phyloP scores from a whole-genome alignment of 1,140 invertebrate genomes.

The Marisa cornuarietis region DNA sequence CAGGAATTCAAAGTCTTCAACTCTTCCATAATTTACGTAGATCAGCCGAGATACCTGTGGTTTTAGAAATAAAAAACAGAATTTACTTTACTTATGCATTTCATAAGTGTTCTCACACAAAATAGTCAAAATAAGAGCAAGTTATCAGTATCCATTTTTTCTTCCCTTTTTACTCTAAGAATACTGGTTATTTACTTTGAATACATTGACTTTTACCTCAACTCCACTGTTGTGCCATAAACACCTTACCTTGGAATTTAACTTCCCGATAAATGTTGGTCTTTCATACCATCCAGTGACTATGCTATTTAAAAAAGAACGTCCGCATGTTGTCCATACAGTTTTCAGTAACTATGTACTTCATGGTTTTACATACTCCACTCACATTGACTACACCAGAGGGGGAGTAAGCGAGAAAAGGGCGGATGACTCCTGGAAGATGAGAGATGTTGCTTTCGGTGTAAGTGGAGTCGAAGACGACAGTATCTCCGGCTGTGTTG shows the following conservation, averaged over 20 bases:
- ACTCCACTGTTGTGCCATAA: too few relatives aligned
- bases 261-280: too few relatives aligned
- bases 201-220: too few relatives aligned
- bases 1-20: constrained; percentile 67
- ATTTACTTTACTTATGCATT: not conserved
- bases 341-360: not conserved
- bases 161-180: too few relatives aligned
- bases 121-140: not conserved
- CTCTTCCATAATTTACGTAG: constrained; percentile 69
- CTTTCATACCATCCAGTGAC: too few relatives aligned
- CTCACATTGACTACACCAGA: constrained; percentile 30
- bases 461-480: constrained; percentile 39
- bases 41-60: constrained; percentile 45
- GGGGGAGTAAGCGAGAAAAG: constrained; percentile 60
- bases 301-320: not conserved
- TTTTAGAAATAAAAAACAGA: not conserved
- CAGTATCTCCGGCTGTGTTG: constrained; percentile 5
- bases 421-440: constrained; percentile 52
- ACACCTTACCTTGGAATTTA: too few relatives aligned
- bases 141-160: too few relatives aligned
- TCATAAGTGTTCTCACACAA: too few relatives aligned
- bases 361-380: not conserved
- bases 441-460: constrained; percentile 53
- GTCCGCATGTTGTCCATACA: not conserved
- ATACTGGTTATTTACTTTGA: too few relatives aligned